Conservation (phyloP, 2,888 invertebrate species). For the Ommatoiulus sabulosus region DNA sequence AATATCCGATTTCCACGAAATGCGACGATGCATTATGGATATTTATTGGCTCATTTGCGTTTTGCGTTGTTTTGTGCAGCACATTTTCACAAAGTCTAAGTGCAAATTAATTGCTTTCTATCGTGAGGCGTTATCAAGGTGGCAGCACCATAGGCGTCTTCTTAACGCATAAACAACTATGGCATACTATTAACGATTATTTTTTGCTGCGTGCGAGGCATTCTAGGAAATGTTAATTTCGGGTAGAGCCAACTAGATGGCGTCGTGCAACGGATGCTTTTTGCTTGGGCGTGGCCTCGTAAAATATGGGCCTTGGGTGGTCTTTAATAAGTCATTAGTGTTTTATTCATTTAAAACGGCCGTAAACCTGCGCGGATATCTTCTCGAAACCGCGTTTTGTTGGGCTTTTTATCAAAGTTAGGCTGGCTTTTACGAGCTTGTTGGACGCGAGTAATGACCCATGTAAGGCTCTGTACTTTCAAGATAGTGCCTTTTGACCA, state of each 20-base stretch:
- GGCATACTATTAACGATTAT: too few species aligned
- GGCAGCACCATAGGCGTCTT: too few species aligned
- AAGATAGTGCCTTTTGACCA: neutral
- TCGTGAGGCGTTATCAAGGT: too few species aligned
- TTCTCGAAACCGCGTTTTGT: slow-evolving; percentile 21
- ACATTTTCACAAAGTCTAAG: too few species aligned
- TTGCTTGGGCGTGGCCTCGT: slow-evolving; percentile 20
- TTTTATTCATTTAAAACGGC: slow-evolving; percentile 36
- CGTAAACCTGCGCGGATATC: neutral
- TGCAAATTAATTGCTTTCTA: too few species aligned
- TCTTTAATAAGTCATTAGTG: slow-evolving; percentile 41
- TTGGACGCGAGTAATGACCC: slow-evolving; percentile 4
- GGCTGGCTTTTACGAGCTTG: slow-evolving; percentile 29
- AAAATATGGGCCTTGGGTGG: slow-evolving; percentile 7
- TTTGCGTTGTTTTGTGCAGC: too few species aligned
- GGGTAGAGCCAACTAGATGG: slow-evolving; percentile 29
- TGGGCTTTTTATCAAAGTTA: neutral
- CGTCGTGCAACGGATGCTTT: slow-evolving; percentile 10
- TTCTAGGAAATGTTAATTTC: too few species aligned
- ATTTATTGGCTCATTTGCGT: too few species aligned
- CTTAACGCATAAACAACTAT: too few species aligned
- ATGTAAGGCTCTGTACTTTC: slow-evolving; percentile 7
- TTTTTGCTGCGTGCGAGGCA: too few species aligned
- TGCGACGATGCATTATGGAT: too few species aligned
- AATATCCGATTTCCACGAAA: too few species aligned